Percentiles rank a stretch among this genome's conserved stretches.
Conservation (phyloP, 2,888 invertebrate species). For the Ennomos erosarius region DNA sequence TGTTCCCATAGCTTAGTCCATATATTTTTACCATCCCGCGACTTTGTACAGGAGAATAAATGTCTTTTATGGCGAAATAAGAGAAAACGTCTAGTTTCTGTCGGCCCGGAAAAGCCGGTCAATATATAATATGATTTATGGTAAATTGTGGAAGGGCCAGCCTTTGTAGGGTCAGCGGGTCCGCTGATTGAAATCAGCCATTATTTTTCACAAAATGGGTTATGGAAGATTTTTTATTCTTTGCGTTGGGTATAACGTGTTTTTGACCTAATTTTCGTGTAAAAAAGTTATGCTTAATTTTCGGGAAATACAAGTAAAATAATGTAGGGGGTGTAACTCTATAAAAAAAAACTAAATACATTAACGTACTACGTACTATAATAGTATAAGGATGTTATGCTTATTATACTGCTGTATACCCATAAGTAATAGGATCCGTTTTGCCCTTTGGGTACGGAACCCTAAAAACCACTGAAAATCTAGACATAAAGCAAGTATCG, state of each 20-base stretch:
- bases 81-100: constrained; percentile 25
- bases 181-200: constrained; percentile 30
- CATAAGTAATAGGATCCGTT: no score
- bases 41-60: constrained; percentile 22
- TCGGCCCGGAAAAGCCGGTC: constrained; percentile 34
- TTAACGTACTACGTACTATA: no score
- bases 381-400: no score
- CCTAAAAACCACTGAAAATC: no score
- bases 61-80: constrained; percentile 26
- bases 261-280: constrained; percentile 12
- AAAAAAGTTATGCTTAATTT: background rate
- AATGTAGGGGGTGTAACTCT: no score
- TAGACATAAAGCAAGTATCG: no score
- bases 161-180: constrained; percentile 27
- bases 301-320: no score
- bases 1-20: background rate
- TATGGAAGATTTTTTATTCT: constrained; percentile 20
- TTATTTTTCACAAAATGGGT: constrained; percentile 28
- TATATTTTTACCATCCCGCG: constrained; percentile 4
- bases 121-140: constrained; percentile 32
- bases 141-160: constrained; percentile 26
- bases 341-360: no score
- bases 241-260: constrained; percentile 16
- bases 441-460: no score
- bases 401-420: no score